Percentiles rank a stretch among this genome's conserved stretches.
These are phyloP conservation scores for Zeuzera pyrina DNA, from an alignment of 2,888 invertebrate species.

Conservation along the genomic window DNA sequence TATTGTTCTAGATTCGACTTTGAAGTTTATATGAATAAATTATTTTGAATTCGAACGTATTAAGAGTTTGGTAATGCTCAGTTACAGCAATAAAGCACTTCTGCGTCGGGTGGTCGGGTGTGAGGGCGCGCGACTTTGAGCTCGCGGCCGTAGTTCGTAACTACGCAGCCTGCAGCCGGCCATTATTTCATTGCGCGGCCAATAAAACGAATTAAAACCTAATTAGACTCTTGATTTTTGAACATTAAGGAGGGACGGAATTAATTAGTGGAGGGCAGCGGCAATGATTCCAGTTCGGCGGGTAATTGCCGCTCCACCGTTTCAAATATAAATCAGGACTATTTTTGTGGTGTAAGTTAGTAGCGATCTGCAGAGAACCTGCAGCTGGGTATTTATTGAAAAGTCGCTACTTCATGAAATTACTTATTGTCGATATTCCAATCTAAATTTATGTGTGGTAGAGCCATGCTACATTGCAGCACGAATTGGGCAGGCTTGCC, in stretches of 20 bases:
- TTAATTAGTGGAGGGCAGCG: conserved; percentile 65
- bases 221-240: conserved; percentile 71
- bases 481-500: too few species aligned
- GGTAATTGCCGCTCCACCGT: conserved; percentile 50
- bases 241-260: conserved; percentile 68
- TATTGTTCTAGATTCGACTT: too few species aligned
- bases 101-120: conserved; percentile 23
- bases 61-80: too few species aligned
- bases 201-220: conserved; percentile 73
- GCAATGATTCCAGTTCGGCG: conserved; percentile 66
- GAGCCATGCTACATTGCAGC: too few species aligned
- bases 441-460: too few species aligned
- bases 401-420: too few species aligned
- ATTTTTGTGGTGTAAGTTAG: too few species aligned
- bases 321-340: conserved; percentile 46
- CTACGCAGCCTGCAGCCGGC: conserved; percentile 23
- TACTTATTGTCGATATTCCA: background rate
- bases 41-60: too few species aligned
- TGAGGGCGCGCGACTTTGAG: conserved; percentile 1
- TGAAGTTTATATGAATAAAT: too few species aligned
- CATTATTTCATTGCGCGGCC: conserved; percentile 60
- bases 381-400: too few species aligned
- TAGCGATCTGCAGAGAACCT: too few species aligned
- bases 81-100: conserved; percentile 30
- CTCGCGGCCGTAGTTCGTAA: conserved; percentile 29